These are phyloP conservation scores for Dynastes maya DNA, from an alignment of 2,888 invertebrate species.

Conservation along the genomic window DNA sequence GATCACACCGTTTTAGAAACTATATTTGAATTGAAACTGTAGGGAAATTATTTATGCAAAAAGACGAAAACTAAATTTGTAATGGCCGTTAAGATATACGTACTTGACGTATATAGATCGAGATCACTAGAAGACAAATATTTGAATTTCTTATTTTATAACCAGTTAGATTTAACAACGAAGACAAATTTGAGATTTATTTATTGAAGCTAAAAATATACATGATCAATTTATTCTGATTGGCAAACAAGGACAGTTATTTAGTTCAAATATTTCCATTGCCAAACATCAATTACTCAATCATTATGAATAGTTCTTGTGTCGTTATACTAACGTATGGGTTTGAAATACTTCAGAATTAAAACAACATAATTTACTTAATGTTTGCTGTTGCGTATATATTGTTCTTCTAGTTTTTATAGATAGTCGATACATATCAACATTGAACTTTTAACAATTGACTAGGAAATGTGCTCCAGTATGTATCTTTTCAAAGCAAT, in stretches of 20 bases:
- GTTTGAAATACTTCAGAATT: neutral
- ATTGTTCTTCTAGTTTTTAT: too few relatives aligned
- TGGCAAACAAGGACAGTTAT: constrained; percentile 29
- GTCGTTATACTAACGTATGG: neutral
- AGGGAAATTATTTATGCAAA: neutral
- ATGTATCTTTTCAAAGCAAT: too few relatives aligned
- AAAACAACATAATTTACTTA: neutral
- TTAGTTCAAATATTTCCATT: constrained; percentile 15
- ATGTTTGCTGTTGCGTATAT: too few relatives aligned
- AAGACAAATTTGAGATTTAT: constrained; percentile 14
- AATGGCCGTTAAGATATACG: neutral
- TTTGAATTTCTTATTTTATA: constrained; percentile 4
- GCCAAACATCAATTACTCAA: constrained; percentile 13
- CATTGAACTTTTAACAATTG: too few relatives aligned
- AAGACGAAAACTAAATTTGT: neutral
- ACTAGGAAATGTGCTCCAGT: too few relatives aligned
- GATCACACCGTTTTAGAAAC: neutral
- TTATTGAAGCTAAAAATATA: constrained; percentile 20
- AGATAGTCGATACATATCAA: too few relatives aligned
- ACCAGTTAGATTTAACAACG: neutral
- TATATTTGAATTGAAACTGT: neutral
- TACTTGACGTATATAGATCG: neutral
- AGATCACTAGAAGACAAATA: neutral
- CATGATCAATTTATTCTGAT: neutral
- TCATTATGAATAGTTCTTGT: neutral